Evolutionary conservation across 2,888 invertebrate genomes (phyloP), one percentile per base, ranked within the genome.

Genomic region (Eristalis pertinax): DNA sequence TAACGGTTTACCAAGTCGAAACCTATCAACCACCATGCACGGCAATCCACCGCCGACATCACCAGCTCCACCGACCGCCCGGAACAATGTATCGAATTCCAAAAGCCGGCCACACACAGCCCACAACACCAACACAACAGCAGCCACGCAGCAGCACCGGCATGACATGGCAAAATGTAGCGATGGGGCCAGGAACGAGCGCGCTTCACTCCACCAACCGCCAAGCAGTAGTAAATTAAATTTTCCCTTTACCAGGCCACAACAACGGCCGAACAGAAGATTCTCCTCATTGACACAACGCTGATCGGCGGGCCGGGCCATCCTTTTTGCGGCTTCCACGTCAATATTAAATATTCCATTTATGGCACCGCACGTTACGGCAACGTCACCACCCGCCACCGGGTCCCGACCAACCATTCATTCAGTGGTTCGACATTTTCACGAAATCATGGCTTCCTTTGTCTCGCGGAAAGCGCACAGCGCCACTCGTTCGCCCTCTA

Each of bases 1-100:
- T 86, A 86, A 86, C 86, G 82, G 86, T 82, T 86, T 86, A 82
- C 82, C 86, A 86, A 86, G 82, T 79, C 86, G 86, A 82, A 86
- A 75, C 86, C 82, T 82, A 82, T 82, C 77, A 78, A 86, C 82
- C 85, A 70, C 84, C 84, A 77, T 62, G 43, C 68, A 80, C 24
- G 60, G 72, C 43, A 60, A 60, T 24, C 43, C 73, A 80, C 63
- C 72, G 60, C 43, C 38, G 10, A 50, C 64, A 72, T 72, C 65
- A 32, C 32, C 41, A 50, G 8, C 70, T 32, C 26, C 41, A n/a
- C 7, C 79, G 68, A 8, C 4, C 79, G 64, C 43, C 74, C 79
- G 43, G 43, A 60, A 63, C 78, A 82, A 74, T 86, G 78, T 82
- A 82, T 86, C 78, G 78, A 79, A 72, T 86, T 79, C 78, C 82